phyloP scores from a whole-genome alignment of 2,797 vertebrate species.

The Alfaro cultratus region DNA sequence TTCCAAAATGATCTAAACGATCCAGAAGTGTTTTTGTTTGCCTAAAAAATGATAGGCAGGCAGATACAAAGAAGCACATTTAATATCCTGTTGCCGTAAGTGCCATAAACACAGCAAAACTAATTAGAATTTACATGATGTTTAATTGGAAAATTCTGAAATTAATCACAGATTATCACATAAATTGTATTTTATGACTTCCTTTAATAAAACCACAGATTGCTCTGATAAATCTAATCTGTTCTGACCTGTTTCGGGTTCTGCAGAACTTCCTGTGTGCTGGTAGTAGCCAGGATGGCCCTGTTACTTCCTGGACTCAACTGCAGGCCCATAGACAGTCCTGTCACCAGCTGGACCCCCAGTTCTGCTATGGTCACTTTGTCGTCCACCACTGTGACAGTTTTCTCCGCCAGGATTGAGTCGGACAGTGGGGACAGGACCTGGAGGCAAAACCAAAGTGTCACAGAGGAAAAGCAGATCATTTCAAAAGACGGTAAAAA shows the following conservation, averaged over 20 bases:
- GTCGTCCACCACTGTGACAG: constrained; percentile 91
- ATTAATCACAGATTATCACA: background rate
- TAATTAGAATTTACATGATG: background rate
- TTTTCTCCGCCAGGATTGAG: constrained; percentile 96
- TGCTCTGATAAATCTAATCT: background rate
- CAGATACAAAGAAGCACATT: constrained; percentile 9
- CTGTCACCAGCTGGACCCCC: constrained; percentile 91
- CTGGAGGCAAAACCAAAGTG: constrained; percentile 64
- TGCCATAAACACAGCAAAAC: background rate
- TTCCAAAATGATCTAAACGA: constrained; percentile 2
- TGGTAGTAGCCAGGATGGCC: constrained; percentile 87
- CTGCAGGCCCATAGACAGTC: constrained; percentile 89
- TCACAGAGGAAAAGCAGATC: background rate
- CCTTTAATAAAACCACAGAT: background rate
- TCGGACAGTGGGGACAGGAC: constrained; percentile 95
- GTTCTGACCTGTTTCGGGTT: constrained; percentile 88
- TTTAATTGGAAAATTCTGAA: background rate
- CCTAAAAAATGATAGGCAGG: constrained; percentile 2
- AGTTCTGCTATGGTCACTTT: constrained; percentile 94
- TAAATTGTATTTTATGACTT: background rate
- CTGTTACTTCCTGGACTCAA: constrained; percentile 85
- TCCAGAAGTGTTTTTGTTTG: constrained; percentile 7
- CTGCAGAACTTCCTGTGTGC: constrained; percentile 90
- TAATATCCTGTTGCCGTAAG: constrained; percentile 10
- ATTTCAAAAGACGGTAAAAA: background rate